These are phyloP conservation scores for Heliconius ethilla DNA, from an alignment of 2,888 invertebrate species.

Conservation along the genomic window DNA sequence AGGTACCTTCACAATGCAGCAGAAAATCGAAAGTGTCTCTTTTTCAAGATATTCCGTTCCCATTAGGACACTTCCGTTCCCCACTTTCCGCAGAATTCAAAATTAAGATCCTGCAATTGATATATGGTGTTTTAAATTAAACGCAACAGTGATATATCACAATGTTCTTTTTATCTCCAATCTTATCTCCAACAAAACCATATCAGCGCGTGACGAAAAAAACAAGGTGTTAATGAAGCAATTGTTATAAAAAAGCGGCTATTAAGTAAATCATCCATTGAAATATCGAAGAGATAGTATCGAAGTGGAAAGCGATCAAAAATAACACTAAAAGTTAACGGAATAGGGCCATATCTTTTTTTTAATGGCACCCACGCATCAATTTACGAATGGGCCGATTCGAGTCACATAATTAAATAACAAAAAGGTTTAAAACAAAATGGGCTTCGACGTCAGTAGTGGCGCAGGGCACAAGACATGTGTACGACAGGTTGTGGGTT, in stretches of 20 bases:
- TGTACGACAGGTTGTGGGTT: neutral
- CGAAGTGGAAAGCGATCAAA: slow-evolving; percentile 28
- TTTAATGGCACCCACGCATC: slow-evolving; percentile 53
- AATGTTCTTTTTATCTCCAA: neutral
- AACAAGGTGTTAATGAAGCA: slow-evolving; percentile 38
- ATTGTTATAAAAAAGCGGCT: slow-evolving; percentile 32
- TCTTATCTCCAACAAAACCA: slow-evolving; percentile 8
- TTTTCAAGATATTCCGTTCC: neutral
- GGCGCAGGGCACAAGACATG: neutral
- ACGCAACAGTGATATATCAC: slow-evolving; percentile 3
- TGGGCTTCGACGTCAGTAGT: slow-evolving; percentile 31
- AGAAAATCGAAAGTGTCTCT: too few relatives aligned
- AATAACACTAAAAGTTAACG: slow-evolving; percentile 32
- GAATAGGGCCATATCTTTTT: slow-evolving; percentile 32
- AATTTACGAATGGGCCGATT: slow-evolving; percentile 65
- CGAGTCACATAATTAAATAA: slow-evolving; percentile 72
- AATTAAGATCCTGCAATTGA: neutral
- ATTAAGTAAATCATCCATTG: slow-evolving; percentile 35
- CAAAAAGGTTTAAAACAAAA: slow-evolving; percentile 63
- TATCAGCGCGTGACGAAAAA: slow-evolving; percentile 5
- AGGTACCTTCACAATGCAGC: too few relatives aligned
- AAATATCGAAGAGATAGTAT: slow-evolving; percentile 46
- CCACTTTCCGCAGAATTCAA: neutral
- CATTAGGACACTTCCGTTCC: neutral
- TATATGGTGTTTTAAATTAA: slow-evolving; percentile 3